A percentile compares a stretch with the other conserved stretches of the same genome.
These are phyloP conservation scores for Mirounga angustirostris DNA, from an alignment of 2,113 vertebrate species.

Conservation along the genomic window DNA sequence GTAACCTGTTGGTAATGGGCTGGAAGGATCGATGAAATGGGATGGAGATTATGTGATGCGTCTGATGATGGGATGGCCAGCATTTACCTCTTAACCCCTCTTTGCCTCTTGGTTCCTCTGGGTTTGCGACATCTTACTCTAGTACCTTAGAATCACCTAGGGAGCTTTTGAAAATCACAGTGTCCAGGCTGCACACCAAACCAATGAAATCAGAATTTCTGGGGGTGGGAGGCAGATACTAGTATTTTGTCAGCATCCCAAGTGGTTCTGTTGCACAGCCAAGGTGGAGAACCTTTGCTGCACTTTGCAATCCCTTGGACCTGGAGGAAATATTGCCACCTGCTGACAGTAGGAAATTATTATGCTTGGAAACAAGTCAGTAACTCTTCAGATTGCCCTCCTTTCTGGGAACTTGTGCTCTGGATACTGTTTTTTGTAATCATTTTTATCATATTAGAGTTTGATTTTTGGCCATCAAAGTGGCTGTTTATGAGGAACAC, in stretches of 20 bases:
- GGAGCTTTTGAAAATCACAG: neutral
- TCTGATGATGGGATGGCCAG: neutral
- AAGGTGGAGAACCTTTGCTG: neutral
- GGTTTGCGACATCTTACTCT: no score
- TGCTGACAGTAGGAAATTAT: slow-evolving; percentile 2
- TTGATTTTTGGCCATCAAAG: neutral
- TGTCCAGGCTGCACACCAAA: neutral
- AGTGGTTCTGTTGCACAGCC: neutral
- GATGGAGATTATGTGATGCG: no score
- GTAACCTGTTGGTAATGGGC: neutral
- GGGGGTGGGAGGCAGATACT: neutral
- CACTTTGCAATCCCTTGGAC: neutral
- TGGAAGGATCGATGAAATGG: neutral
- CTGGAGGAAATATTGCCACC: slow-evolving; percentile 57
- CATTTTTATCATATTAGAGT: neutral
- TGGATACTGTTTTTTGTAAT: neutral
- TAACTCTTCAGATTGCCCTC: neutral
- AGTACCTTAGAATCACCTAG: neutral
- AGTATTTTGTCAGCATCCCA: neutral
- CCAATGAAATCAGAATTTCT: neutral
- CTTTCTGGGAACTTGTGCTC: neutral
- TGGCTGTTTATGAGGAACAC: neutral
- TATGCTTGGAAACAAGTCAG: neutral
- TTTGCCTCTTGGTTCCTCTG: neutral
- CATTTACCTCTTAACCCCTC: neutral